phyloP scores from a whole-genome alignment of 2,113 vertebrate species.

The Solea senegalensis region DNA sequence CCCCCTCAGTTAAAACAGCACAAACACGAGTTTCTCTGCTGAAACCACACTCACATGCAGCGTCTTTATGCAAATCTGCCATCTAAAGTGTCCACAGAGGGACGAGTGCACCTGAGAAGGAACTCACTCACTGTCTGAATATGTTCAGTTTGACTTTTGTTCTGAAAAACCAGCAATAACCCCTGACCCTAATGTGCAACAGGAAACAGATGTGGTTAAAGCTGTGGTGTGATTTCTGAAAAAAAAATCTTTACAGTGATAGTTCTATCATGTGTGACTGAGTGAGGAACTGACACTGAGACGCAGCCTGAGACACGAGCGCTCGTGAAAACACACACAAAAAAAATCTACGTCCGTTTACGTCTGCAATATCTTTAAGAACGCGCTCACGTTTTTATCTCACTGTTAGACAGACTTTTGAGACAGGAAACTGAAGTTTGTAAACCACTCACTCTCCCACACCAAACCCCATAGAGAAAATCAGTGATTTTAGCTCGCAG shows the following conservation, averaged over 20 bases:
- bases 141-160: slow-evolving; percentile 62
- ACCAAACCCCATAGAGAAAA: too few relatives aligned
- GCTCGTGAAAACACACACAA: too few relatives aligned
- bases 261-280: too few relatives aligned
- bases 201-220: slow-evolving; percentile 61
- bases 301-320: too few relatives aligned
- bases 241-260: background rate
- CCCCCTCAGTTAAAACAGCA: slow-evolving; percentile 37
- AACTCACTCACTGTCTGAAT: slow-evolving; percentile 53
- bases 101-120: slow-evolving; percentile 48
- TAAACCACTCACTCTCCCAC: too few relatives aligned
- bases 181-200: slow-evolving; percentile 68
- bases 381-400: too few relatives aligned
- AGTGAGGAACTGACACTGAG: too few relatives aligned
- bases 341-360: too few relatives aligned
- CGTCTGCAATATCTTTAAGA: too few relatives aligned
- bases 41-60: slow-evolving; percentile 54
- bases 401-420: too few relatives aligned
- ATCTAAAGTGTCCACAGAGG: slow-evolving; percentile 50
- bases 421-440: too few relatives aligned
- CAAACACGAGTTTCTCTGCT: slow-evolving; percentile 57
- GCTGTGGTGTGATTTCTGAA: slow-evolving; percentile 68
- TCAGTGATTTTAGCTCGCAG: too few relatives aligned
- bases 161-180: slow-evolving; percentile 82
- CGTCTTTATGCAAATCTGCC: slow-evolving; percentile 73